Evolutionary conservation across 1,140 invertebrate genomes (phyloP), one percentile per base, ranked within the genome.

Genomic region (Branchinecta lindahli): DNA sequence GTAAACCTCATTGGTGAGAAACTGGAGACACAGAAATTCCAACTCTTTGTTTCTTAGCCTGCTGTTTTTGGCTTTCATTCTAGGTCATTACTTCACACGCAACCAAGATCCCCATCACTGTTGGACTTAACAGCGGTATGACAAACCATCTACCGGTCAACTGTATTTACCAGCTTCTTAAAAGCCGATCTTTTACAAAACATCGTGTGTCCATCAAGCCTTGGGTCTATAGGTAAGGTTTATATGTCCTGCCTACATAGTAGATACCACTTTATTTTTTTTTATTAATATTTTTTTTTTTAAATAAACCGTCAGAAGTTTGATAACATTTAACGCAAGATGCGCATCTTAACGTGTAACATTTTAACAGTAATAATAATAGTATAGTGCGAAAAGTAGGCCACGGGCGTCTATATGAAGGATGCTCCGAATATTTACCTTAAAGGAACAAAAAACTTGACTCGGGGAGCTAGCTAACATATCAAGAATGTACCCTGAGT

Each of bases 111-210:
- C 92, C 94, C 0, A 94, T 98, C 0, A 98, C 95, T 0, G 84
- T 85, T 0, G 88, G 88, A 76, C 81, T 98, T 8, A 96, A 90
- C 80, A 91, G 89, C 21, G 89, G 88, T 71, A 90, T 96, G 70
- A 84, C 85, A 3, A 94, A 95, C 20, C 98, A 96, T 80, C 79
- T 99, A 70, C 95, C 95, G 0, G 91, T 98, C 44, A 95, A 99
- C 79, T 98, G 95, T 77, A 96, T 99, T 71, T 93, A 96, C 79
- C 95, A 98, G 76, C 79, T 98, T 15, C 80, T 99, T 0, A 96
- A 96, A 78, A 96, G 91, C 44, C 81, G 94, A 75, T 92, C 94
- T 7, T 98, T 98, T 77, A 91, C 93, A 0, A 97, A 97, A 80
- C 90, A 99, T 76, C 92, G 92, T 78, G 93, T 94, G 0, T 89